These are phyloP conservation scores for Yponomeuta malinellus DNA, from an alignment of 2,888 invertebrate genomes.

Conservation along the genomic window DNA sequence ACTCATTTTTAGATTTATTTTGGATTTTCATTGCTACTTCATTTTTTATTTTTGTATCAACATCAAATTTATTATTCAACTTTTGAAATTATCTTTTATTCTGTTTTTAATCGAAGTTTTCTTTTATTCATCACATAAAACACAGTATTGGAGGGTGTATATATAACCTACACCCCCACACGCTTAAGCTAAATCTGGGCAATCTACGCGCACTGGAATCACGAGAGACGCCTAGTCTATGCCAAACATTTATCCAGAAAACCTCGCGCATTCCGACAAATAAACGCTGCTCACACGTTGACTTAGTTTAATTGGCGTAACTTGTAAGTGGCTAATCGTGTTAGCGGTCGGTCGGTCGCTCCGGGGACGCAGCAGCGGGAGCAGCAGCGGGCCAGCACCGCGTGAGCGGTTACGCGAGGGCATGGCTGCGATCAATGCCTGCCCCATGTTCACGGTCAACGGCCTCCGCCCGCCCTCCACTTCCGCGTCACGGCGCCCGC, in stretches of 20 bases:
- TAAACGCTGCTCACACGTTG: not conserved
- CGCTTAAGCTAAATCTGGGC: too few species aligned
- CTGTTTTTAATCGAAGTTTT: too few species aligned
- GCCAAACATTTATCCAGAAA: not conserved
- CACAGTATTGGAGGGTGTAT: too few species aligned
- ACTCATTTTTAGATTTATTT: too few species aligned
- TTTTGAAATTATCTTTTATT: too few species aligned
- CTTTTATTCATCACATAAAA: too few species aligned
- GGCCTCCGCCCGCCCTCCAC: conserved; percentile 73
- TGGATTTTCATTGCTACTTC: too few species aligned
- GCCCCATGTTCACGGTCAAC: conserved; percentile 75
- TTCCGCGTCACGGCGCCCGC: conserved; percentile 29
- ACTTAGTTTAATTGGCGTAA: not conserved
- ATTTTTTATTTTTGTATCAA: too few species aligned
- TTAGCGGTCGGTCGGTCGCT: not conserved
- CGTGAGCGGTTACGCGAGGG: conserved; percentile 67
- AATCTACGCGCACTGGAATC: too few species aligned
- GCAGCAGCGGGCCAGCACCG: not conserved
- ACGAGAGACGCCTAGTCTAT: too few species aligned
- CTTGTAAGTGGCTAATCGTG: not conserved
- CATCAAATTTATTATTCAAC: too few species aligned
- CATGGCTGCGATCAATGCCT: conserved; percentile 63
- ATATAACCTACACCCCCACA: too few species aligned
- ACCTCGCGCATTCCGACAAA: not conserved
- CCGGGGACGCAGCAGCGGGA: not conserved